Percentiles rank a stretch among this genome's conserved stretches.
phyloP scores from a whole-genome alignment of 1,140 invertebrate genomes.

The Drepana arcuata region DNA sequence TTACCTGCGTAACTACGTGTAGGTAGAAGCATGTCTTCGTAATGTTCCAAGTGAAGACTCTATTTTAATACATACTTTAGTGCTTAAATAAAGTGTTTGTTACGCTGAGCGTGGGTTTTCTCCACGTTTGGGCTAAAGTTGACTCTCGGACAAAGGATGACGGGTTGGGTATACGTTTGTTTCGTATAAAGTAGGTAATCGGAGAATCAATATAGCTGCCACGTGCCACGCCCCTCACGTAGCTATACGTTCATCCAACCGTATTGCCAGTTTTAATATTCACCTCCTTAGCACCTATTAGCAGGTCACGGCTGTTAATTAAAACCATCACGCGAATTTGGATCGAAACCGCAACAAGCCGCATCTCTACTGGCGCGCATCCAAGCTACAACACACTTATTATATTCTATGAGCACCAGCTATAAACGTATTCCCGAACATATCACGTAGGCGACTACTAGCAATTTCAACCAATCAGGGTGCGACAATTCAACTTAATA shows the following conservation, averaged over 20 bases:
- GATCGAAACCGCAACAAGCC: slow-evolving; percentile 45
- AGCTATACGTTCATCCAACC: slow-evolving; percentile 28
- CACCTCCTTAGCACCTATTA: slow-evolving; percentile 40
- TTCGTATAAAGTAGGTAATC: no score
- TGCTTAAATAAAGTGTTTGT: no score
- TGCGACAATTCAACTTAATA: slow-evolving; percentile 70
- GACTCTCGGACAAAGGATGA: no score
- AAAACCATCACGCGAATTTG: slow-evolving; percentile 47
- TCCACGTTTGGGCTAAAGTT: no score
- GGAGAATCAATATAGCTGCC: no score
- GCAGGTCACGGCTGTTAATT: slow-evolving; percentile 43
- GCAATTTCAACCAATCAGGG: slow-evolving; percentile 70
- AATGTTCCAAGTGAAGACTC: no score
- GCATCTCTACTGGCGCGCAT: slow-evolving; percentile 47
- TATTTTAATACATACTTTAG: no score
- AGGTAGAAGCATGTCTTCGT: no score
- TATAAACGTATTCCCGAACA: slow-evolving; percentile 70
- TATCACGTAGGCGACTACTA: slow-evolving; percentile 68
- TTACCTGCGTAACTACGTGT: no score
- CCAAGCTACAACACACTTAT: slow-evolving; percentile 65
- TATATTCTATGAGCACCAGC: slow-evolving; percentile 66
- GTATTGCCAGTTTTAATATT: slow-evolving; percentile 27
- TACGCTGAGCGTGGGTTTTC: no score
- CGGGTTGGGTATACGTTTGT: no score
- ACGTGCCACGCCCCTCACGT: slow-evolving; percentile 7